Conservation (phyloP, 2,888 invertebrate species). For the Sinotaia quadrata region DNA sequence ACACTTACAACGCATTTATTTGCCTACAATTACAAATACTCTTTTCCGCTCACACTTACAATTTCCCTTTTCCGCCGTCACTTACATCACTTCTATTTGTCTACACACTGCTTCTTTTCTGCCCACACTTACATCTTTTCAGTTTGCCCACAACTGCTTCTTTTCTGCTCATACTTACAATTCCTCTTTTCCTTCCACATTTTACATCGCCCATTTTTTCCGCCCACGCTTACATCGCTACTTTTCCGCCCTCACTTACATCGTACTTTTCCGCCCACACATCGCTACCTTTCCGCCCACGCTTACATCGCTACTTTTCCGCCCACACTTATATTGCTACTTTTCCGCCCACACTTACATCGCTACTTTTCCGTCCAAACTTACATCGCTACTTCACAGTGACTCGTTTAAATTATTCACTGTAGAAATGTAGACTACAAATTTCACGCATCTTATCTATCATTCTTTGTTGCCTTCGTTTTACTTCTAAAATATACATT, state of each 20-base stretch:
- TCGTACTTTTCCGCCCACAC: not conserved
- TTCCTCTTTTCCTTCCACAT: not conserved
- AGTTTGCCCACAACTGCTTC: not conserved
- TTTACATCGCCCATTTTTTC: not conserved
- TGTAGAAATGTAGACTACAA: too few species aligned
- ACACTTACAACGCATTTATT: too few species aligned
- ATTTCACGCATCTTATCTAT: too few species aligned
- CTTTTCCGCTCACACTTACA: too few species aligned
- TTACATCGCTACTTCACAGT: too few species aligned
- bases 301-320: too few species aligned
- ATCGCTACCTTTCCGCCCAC: not conserved
- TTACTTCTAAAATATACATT: too few species aligned
- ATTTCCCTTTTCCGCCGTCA: not conserved
- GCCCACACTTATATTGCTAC: too few species aligned
- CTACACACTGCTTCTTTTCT: not conserved
- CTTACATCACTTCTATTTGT: not conserved
- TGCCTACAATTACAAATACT: too few species aligned
- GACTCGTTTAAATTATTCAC: too few species aligned
- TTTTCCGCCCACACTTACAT: constrained; percentile 2
- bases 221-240: not conserved
- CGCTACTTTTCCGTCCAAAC: too few species aligned
- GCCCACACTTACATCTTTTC: not conserved
- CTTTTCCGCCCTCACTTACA: not conserved
- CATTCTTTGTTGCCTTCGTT: too few species aligned
- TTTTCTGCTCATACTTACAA: not conserved